phyloP scores from a whole-genome alignment of 2,888 invertebrate genomes.

The Agonum fuliginosum region DNA sequence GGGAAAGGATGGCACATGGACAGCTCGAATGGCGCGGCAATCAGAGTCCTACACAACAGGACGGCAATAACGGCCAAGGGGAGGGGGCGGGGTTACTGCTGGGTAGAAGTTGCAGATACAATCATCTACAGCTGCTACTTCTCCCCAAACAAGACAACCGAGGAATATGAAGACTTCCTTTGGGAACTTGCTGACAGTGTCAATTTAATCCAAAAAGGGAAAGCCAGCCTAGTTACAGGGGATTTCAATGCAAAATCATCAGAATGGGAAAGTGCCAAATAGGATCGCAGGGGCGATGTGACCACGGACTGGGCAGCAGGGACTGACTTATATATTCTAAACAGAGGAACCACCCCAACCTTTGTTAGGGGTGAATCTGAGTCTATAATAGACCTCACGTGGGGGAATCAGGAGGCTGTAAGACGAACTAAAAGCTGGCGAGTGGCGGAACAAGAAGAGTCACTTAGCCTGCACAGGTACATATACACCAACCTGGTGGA shows the following conservation, averaged over 20 bases:
- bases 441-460: neutral
- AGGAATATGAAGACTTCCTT: slow-evolving; percentile 9
- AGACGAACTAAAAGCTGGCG: neutral
- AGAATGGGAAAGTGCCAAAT: neutral
- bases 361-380: neutral
- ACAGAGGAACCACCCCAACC: neutral
- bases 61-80: neutral
- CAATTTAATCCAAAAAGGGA: neutral
- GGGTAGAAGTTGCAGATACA: neutral
- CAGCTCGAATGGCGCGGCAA: neutral
- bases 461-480: neutral
- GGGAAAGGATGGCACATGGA: neutral
- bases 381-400: slow-evolving; percentile 6
- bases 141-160: neutral
- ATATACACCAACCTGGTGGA: neutral
- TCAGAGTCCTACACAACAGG: neutral
- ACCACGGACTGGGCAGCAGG: neutral
- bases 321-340: neutral
- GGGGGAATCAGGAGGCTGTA: neutral
- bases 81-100: neutral
- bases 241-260: slow-evolving; percentile 6
- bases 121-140: slow-evolving; percentile 30
- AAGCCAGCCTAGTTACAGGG: neutral
- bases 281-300: neutral
- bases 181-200: neutral